phyloP scores from a whole-genome alignment of 2,113 vertebrate species.

The Noctilio leporinus region DNA sequence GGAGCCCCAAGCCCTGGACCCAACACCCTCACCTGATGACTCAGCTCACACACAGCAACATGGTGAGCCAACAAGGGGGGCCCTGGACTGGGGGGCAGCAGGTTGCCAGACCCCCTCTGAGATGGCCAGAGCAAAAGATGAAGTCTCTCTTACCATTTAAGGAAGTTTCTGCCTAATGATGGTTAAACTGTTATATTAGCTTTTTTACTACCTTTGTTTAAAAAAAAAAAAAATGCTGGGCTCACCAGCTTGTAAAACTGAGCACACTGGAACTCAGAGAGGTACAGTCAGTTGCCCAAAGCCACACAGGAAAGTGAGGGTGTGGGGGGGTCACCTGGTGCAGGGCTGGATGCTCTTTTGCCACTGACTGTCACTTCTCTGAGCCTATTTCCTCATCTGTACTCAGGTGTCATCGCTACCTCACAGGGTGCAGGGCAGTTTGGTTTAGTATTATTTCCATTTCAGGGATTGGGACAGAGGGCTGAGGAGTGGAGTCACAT shows the following conservation, averaged over 20 bases:
- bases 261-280: background rate
- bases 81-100: background rate
- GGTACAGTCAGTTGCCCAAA: background rate
- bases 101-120: no score
- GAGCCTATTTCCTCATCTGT: background rate
- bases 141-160: background rate
- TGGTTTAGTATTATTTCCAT: background rate
- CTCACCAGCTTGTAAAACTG: background rate
- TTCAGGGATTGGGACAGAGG: background rate
- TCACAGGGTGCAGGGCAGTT: no score
- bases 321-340: background rate
- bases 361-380: background rate
- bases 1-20: rapidly evolving
- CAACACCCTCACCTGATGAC: rapidly evolving
- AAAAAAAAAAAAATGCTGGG: background rate
- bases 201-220: background rate
- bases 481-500: background rate
- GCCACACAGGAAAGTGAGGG: background rate
- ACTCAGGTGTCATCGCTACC: background rate
- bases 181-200: background rate
- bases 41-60: constrained; percentile 61
- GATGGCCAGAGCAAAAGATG: background rate
- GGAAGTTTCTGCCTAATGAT: no score
- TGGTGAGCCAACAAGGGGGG: constrained; percentile 42
- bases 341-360: background rate